Base-by-base conservation (phyloP, 2,797 vertebrate species). In the Delichon dasypus region DNA sequence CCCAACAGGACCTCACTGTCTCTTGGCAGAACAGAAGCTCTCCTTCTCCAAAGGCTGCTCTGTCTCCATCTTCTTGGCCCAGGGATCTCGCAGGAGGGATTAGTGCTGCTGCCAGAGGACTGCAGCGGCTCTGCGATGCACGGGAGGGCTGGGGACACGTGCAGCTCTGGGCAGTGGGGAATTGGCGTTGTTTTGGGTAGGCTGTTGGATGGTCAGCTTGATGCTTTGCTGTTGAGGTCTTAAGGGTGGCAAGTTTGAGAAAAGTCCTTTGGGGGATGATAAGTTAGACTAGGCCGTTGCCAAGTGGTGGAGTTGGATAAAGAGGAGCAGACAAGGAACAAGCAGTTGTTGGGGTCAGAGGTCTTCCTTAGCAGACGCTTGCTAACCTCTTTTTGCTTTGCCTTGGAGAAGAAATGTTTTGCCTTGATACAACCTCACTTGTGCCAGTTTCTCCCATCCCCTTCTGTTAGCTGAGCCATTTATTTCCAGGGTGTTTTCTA, bases 41-140 rank as follows among this genome's bases (percentile, higher is more conserved):
- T 91, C 30, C 38, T 88, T 66, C 88, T 96, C 92, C 95, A 96
- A 92, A 87, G 95, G 72, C 94, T 11, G 47, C 88, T 94, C 76
- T 83, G 79, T 38, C 67, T 92, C 81, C 85, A 71, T 93, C 96
- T 96, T 93, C 79, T 91, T 95, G 92, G 94, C 93, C 75, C 90
- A 68, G 51, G 23, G 42, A 93, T 27, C 61, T 30, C 34, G 87
- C 94, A 87, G 74, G 58, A 83, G 55, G 81, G 95, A 97, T 97
- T 95, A 97, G 85, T 82, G 64, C 82, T 62, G 62, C 90, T 91
- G 93, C 95, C 2, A 57, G 89, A 93, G 90, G 94, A 80, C 76
- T 94, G 87, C 54, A 62, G 60, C 62, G 66, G 89, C 80, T 90
- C 68, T 5, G 18, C 77, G 81, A 27, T 3, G 45, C 29, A 13